Conservation (phyloP, 2,113 vertebrate genomes). For the Phalacrocorax brasilianus region DNA sequence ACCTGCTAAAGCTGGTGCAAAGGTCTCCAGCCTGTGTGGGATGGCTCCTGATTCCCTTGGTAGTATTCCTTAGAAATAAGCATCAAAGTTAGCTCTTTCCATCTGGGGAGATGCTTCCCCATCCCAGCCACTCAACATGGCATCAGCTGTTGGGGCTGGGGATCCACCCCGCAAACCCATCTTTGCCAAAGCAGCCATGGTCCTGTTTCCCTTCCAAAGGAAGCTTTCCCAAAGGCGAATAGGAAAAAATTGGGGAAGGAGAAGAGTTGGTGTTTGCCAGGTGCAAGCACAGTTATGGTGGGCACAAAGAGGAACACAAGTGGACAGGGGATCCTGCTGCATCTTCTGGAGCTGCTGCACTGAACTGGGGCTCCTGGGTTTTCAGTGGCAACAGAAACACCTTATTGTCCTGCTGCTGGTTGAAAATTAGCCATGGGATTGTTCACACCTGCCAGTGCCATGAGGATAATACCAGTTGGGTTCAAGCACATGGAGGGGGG, state of each 20-base stretch:
- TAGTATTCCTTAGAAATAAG: not conserved
- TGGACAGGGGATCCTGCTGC: fast-evolving
- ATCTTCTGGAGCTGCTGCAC: not conserved
- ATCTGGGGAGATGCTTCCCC: not conserved
- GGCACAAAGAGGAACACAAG: not conserved
- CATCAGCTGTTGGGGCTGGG: not conserved
- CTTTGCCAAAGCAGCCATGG: not conserved
- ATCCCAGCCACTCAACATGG: fast-evolving
- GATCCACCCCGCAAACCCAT: not conserved
- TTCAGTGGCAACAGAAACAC: not conserved
- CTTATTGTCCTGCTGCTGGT: not conserved
- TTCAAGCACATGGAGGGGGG: fast-evolving
- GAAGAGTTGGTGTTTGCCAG: not conserved
- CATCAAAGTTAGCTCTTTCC: not conserved
- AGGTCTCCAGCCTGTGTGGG: not conserved
- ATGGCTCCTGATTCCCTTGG: not conserved
- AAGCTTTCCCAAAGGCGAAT: not conserved
- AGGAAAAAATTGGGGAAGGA: not conserved
- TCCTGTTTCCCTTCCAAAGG: not conserved
- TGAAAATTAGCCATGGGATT: not conserved
- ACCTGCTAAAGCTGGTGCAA: not conserved
- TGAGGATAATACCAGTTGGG: not conserved
- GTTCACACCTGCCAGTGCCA: fast-evolving
- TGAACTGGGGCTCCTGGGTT: not conserved
- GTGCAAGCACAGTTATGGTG: too few relatives aligned